Percentiles rank a stretch among this genome's conserved stretches.
Conservation (phyloP, 2,797 vertebrate genomes). For the Hafferia zeledoni region DNA sequence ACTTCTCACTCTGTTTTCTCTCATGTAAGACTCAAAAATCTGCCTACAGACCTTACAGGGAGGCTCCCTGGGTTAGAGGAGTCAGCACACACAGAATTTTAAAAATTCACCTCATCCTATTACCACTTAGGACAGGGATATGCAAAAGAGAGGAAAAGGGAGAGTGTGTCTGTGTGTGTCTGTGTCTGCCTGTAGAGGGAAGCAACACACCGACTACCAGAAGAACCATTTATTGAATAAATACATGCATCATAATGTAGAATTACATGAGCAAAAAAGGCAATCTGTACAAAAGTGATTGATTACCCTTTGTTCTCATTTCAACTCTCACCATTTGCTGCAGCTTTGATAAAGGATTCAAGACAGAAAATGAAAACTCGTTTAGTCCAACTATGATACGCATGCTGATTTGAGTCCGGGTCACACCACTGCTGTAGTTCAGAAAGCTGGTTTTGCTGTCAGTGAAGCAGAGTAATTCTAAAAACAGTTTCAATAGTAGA, state of each 20-base stretch:
- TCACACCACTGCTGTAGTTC: background rate
- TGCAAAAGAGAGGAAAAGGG: background rate
- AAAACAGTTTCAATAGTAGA: slow-evolving; percentile 48
- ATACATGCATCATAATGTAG: slow-evolving; percentile 74
- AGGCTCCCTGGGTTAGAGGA: background rate
- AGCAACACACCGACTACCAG: slow-evolving; percentile 7
- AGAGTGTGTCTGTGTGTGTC: no score
- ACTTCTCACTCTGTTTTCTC: background rate
- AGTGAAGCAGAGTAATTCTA: slow-evolving; percentile 38
- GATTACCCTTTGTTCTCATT: slow-evolving; percentile 56
- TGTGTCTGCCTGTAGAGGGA: background rate
- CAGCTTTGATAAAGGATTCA: slow-evolving; percentile 33
- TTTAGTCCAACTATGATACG: slow-evolving; percentile 10
- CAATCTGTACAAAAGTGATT: slow-evolving; percentile 53
- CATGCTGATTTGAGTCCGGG: background rate
- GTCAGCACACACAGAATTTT: background rate
- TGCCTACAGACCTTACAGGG: background rate
- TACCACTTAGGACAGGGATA: background rate
- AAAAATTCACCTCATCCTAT: background rate
- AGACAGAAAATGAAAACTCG: slow-evolving; percentile 14
- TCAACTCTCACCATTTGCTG: slow-evolving; percentile 47
- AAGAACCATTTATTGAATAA: slow-evolving; percentile 79
- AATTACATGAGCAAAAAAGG: slow-evolving; percentile 72
- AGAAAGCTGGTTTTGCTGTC: slow-evolving; percentile 48
- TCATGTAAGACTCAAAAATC: background rate